Conservation (phyloP, 2,113 vertebrate genomes). For the Nothoprocta pentlandii region DNA sequence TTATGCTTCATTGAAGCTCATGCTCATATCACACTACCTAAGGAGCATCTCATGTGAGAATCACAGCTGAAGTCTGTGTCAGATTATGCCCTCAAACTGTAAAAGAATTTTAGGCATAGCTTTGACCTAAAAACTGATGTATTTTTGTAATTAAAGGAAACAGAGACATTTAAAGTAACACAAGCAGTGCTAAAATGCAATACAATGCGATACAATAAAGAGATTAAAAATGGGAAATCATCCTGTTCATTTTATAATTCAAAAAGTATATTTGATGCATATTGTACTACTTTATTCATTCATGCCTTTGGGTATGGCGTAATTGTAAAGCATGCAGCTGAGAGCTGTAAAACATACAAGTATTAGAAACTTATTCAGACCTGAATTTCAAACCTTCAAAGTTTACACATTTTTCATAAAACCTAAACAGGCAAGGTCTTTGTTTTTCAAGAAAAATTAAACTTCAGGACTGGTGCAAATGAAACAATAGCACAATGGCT, state of each 20-base stretch:
- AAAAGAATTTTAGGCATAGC: background rate
- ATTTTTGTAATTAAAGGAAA: constrained; percentile 4
- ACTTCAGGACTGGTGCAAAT: background rate
- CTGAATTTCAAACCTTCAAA: background rate
- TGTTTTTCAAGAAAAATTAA: background rate
- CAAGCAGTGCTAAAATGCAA: background rate
- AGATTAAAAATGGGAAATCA: background rate
- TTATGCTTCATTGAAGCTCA: background rate
- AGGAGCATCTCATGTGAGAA: background rate
- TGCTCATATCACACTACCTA: background rate
- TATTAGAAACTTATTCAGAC: background rate
- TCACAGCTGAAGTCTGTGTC: background rate
- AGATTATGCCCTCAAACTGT: background rate
- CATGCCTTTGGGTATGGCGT: background rate
- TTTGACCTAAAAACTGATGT: background rate
- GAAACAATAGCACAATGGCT: background rate
- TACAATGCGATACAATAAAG: background rate
- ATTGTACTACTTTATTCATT: background rate
- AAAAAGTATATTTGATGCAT: background rate
- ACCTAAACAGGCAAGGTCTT: background rate
- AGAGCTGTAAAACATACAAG: background rate
- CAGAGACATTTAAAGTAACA: background rate
- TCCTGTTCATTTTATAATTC: background rate
- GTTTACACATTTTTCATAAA: background rate
- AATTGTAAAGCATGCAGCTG: too few species aligned